A percentile compares a stretch with the other conserved stretches of the same genome.
Evolutionary conservation across 2,888 invertebrate genomes (phyloP).

Genomic region (Aphrophora alni): DNA sequence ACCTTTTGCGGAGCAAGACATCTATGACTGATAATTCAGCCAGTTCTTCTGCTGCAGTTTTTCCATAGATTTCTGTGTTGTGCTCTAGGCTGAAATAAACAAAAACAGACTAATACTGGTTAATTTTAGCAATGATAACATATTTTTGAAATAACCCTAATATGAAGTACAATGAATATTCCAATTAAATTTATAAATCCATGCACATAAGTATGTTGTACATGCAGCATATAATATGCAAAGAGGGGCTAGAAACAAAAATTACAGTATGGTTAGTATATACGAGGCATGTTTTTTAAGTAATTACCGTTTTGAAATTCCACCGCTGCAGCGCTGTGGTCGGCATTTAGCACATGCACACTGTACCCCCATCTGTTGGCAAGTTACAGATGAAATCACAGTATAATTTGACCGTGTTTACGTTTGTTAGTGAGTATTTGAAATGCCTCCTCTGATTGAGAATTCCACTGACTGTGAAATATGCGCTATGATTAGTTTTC

Average conservation of each 20-base stretch:
- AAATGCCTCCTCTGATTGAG: background rate
- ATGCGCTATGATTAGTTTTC: background rate
- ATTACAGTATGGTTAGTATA: no score
- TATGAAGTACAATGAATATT: no score
- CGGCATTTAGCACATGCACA: background rate
- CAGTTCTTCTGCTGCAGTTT: background rate
- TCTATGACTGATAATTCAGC: background rate
- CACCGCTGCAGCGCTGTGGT: background rate
- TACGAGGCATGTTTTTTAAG: no score
- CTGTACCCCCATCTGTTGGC: background rate
- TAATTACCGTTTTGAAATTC: background rate
- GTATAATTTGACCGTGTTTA: background rate
- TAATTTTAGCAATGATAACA: no score
- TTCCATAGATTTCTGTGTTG: background rate
- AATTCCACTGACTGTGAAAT: background rate
- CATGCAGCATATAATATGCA: no score
- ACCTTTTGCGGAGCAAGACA: background rate
- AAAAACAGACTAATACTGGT: no score
- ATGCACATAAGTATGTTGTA: no score
- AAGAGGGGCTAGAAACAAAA: no score
- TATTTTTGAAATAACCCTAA: no score
- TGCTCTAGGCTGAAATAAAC: background rate
- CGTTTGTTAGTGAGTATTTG: background rate
- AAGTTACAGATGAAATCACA: background rate
- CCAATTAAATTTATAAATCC: no score